phyloP scores from a whole-genome alignment of 2,113 vertebrate genomes.

The Mustelus asterias region DNA sequence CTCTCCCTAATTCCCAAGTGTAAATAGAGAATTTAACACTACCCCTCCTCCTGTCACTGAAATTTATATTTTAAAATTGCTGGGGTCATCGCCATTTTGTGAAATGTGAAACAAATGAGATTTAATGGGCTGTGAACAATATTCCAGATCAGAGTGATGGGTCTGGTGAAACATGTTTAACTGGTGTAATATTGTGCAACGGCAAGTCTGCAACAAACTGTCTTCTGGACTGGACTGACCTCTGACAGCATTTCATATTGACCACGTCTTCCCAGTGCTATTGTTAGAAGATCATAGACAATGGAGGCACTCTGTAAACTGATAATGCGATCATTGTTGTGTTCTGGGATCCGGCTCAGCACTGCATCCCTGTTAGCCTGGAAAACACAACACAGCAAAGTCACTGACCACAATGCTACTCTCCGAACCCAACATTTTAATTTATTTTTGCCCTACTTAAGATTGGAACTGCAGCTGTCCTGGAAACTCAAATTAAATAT shows the following conservation, averaged over 20 bases:
- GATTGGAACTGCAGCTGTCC: not conserved
- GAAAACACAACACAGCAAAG: not conserved
- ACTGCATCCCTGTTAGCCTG: conserved; percentile 96
- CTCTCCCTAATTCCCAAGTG: not conserved
- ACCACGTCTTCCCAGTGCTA: conserved; percentile 89
- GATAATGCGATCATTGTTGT: conserved; percentile 91
- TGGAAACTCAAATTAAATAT: not conserved
- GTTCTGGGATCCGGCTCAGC: conserved; percentile 91
- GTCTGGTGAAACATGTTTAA: not conserved
- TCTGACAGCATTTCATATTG: conserved; percentile 99
- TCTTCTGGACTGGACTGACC: conserved; percentile 54
- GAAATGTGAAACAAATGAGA: not conserved
- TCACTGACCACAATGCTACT: not conserved
- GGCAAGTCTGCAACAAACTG: not conserved
- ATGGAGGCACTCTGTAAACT: conserved; percentile 95
- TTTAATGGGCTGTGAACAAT: not conserved
- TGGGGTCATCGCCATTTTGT: not conserved
- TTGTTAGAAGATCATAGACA: conserved; percentile 91
- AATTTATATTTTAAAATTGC: not conserved
- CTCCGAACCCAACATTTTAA: not conserved
- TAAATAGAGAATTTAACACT: not conserved
- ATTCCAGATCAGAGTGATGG: not conserved
- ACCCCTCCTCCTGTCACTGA: not conserved
- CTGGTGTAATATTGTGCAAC: not conserved
- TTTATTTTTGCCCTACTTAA: not conserved